phyloP scores from a whole-genome alignment of 1,140 invertebrate species.

The Eulimnadia texana region DNA sequence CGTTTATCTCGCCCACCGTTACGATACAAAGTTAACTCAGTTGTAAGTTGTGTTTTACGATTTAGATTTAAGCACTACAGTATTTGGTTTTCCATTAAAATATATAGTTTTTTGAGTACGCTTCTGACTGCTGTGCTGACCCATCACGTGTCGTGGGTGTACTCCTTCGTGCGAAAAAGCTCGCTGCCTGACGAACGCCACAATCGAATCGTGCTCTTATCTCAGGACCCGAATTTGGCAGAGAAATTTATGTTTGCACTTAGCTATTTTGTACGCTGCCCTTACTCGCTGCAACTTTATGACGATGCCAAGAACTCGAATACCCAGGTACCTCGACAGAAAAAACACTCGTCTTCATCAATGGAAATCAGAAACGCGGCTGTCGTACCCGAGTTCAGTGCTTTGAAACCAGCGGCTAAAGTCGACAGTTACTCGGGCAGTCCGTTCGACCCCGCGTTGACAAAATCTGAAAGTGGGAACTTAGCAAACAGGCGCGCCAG shows the following conservation, averaged over 20 bases:
- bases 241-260: neutral
- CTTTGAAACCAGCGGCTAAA: neutral
- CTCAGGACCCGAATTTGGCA: neutral
- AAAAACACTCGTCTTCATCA: neutral
- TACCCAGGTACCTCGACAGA: neutral
- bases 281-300: neutral
- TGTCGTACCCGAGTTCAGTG: neutral
- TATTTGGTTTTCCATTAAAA: too few species aligned
- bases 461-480: neutral
- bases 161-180: constrained; percentile 38
- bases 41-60: too few species aligned
- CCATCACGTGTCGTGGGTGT: constrained; percentile 79
- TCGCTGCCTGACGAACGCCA: neutral
- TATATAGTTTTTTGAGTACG: constrained; percentile 77
- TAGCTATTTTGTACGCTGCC: neutral
- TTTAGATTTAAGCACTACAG: too few species aligned
- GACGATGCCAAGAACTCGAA: neutral
- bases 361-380: neutral
- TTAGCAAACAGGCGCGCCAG: neutral
- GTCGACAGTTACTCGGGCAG: too few species aligned
- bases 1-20: neutral
- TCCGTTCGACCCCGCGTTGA: neutral
- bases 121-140: constrained; percentile 72
- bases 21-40: neutral
- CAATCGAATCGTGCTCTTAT: neutral